Evolutionary conservation across 2,888 invertebrate species (phyloP).

Genomic region (Heliconius erato): DNA sequence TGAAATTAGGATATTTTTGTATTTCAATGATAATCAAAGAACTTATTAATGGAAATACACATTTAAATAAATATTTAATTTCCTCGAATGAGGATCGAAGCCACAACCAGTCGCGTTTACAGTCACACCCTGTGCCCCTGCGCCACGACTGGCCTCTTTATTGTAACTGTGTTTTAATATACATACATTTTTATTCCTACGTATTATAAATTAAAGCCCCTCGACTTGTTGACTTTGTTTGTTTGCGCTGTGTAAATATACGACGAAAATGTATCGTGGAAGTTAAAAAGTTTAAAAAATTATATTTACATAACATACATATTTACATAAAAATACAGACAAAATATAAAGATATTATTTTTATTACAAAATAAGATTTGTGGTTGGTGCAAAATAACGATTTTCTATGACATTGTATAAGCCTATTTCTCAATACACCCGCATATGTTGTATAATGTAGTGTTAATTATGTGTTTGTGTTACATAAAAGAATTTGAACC

Average conservation of each 20-base stretch:
- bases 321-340: not conserved
- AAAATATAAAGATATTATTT: not conserved
- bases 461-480: conserved; percentile 7
- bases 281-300: not conserved
- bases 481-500: conserved; percentile 9
- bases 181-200: not conserved
- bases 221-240: not conserved
- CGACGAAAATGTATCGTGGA: not conserved
- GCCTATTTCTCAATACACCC: not conserved
- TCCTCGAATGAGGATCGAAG: no score
- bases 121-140: no score
- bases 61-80: no score
- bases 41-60: no score
- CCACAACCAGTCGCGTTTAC: no score
- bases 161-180: no score
- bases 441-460: not conserved
- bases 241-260: not conserved
- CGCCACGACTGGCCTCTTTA: no score
- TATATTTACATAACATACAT: not conserved
- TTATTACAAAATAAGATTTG: not conserved
- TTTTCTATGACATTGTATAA: not conserved
- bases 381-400: not conserved
- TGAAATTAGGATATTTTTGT: no score
- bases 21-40: no score
- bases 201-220: not conserved